Evolutionary conservation across 2,113 vertebrate genomes (phyloP), one percentile per base, ranked within the genome.

Genomic region (Cathartes aura): DNA sequence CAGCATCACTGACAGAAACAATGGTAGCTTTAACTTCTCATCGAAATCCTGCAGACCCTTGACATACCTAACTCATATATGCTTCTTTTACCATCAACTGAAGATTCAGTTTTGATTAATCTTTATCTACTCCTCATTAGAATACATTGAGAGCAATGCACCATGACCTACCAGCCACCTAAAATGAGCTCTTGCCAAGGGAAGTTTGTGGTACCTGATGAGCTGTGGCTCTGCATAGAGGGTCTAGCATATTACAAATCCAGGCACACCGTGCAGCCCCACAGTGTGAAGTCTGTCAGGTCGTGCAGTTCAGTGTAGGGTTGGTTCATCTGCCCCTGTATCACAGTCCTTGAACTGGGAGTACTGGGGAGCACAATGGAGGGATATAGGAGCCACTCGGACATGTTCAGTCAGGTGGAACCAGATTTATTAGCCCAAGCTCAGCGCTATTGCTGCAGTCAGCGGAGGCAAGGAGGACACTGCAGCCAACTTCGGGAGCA

Each of bases 401-500:
- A 38, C 1, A 6, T 0, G 0, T n/a, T 50, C 29, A 11, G 26
- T 43, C 10, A 12, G n/a, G 18, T 43, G 34, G 24, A 64, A 67
- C 3, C 36, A 48, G 32, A 63, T 40, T 70, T 43, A 50, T n/a
- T 47, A 74, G 80, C 42, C 50, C 83, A 45, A n/a, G 50, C 32
- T 62, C 63, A 53, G 72, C 47, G 72, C 42, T 55, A 13, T 27
- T 38, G 47, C 74, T 94, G 87, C 76, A 89, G 84, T 36, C 90
- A 87, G 81, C 64, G 81, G 67, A 89, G 38, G 66, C 63, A 82
- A 89, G 63, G 85, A 95, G 38, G 58, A 64, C 0, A 2, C 72
- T 78, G 43, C 66, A 53, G 91, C 36, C 19, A 40, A 34, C 2
- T 94, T 38, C 16, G 4, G 64, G 48, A 96, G 70, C 66, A 53